Percentiles rank a stretch among this genome's conserved stretches.
Evolutionary conservation across 2,113 vertebrate species (phyloP).

Genomic region (Ivindomyrus marchei): DNA sequence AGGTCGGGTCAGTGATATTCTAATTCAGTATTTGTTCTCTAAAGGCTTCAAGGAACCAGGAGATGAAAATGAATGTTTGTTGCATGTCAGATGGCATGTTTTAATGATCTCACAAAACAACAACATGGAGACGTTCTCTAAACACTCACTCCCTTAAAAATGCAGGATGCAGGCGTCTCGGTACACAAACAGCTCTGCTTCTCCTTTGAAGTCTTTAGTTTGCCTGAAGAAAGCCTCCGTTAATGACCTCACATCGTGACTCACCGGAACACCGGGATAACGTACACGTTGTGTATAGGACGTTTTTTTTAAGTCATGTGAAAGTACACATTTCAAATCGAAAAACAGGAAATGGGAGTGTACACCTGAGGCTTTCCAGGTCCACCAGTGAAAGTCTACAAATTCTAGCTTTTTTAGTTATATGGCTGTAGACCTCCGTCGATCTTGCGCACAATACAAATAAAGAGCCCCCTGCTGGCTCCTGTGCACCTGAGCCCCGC

Average conservation of each 20-base stretch:
- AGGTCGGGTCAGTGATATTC: neutral
- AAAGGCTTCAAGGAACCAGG: constrained; percentile 16
- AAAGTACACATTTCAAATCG: neutral
- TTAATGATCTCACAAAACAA: constrained; percentile 20
- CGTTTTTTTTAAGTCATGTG: neutral
- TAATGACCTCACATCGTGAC: neutral
- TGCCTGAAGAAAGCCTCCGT: constrained; percentile 10
- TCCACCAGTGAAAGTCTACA: neutral
- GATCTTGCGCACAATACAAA: neutral
- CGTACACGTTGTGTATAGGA: neutral
- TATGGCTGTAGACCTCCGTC: neutral
- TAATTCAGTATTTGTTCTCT: constrained; percentile 15
- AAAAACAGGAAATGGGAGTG: neutral
- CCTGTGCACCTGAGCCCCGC: neutral
- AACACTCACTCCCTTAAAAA: constrained; percentile 36
- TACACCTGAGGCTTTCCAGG: neutral
- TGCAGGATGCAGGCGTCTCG: neutral
- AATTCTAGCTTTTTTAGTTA: neutral
- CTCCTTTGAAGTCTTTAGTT: neutral
- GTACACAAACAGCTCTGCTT: constrained; percentile 19
- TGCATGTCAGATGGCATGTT: constrained; percentile 23
- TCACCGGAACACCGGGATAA: neutral
- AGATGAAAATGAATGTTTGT: neutral
- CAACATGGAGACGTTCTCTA: constrained; percentile 21
- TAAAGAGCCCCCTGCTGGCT: neutral